phyloP scores from a whole-genome alignment of 1,140 invertebrate genomes.

The Brachionus paranguensis region DNA sequence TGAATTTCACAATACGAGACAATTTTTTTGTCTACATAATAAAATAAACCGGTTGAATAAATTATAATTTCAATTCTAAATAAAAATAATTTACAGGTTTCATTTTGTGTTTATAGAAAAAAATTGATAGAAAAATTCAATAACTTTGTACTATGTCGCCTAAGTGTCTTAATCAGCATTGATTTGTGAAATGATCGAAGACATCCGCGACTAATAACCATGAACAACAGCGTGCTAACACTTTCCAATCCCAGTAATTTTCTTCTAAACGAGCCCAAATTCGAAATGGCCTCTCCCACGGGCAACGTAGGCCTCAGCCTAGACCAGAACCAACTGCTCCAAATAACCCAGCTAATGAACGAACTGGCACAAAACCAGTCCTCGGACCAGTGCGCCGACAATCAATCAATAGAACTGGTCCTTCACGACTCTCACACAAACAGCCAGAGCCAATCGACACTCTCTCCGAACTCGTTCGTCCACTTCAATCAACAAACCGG shows the following conservation, averaged over 20 bases:
- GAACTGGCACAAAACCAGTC: not conserved
- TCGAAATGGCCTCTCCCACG: not conserved
- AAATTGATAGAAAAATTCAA: not conserved
- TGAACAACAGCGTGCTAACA: conserved; percentile 9
- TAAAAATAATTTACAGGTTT: not conserved
- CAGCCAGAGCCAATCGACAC: not conserved
- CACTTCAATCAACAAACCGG: not conserved
- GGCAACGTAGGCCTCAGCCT: not conserved
- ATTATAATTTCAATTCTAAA: not conserved
- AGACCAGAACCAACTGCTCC: conserved; percentile 20
- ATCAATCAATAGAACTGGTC: not conserved
- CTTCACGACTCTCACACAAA: not conserved
- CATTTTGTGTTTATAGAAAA: not conserved
- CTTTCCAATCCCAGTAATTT: not conserved
- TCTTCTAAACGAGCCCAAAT: not conserved
- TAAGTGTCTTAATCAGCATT: not conserved
- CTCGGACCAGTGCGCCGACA: not conserved
- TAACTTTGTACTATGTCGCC: not conserved
- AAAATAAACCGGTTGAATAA: not conserved
- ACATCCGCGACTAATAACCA: not conserved
- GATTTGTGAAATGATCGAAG: not conserved
- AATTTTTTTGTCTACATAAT: not conserved
- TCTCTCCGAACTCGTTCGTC: not conserved
- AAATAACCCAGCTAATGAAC: conserved; percentile 38
- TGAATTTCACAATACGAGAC: not conserved